Evolutionary conservation across 2,113 vertebrate genomes (phyloP).

Genomic region (Elanus axillaris): DNA sequence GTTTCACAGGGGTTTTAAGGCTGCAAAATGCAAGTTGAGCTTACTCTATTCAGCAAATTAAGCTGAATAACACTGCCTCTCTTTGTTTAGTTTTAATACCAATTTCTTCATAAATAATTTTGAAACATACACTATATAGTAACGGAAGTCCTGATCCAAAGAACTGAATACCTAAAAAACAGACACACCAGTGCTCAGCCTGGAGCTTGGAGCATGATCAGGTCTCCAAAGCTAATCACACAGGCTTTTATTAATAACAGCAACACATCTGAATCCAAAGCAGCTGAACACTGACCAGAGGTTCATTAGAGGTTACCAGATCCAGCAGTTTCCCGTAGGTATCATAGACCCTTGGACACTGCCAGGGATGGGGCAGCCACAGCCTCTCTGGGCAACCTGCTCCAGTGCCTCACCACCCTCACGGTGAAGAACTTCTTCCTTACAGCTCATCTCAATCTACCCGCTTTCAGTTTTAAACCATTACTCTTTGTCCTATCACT

Average conservation of each 20-base stretch:
- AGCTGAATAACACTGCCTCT: neutral
- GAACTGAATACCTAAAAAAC: neutral
- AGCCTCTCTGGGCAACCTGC: too few species aligned
- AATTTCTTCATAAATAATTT: neutral
- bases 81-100: neutral
- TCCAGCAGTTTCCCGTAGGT: neutral
- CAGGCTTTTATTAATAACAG: neutral
- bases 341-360: too few species aligned
- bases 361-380: too few species aligned
- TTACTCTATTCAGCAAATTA: neutral
- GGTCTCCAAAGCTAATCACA: neutral
- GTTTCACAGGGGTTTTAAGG: neutral
- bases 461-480: too few species aligned
- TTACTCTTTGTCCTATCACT: too few species aligned
- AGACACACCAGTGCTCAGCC: neutral
- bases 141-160: neutral
- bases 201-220: neutral
- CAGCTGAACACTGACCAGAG: neutral
- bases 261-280: neutral
- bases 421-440: too few species aligned
- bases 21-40: neutral
- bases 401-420: too few species aligned
- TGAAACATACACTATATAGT: neutral
- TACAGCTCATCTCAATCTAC: too few species aligned
- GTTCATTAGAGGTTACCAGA: neutral